Evolutionary conservation across 2,888 invertebrate species (phyloP), one percentile per base, ranked within the genome.

Genomic region (Noctua janthe): DNA sequence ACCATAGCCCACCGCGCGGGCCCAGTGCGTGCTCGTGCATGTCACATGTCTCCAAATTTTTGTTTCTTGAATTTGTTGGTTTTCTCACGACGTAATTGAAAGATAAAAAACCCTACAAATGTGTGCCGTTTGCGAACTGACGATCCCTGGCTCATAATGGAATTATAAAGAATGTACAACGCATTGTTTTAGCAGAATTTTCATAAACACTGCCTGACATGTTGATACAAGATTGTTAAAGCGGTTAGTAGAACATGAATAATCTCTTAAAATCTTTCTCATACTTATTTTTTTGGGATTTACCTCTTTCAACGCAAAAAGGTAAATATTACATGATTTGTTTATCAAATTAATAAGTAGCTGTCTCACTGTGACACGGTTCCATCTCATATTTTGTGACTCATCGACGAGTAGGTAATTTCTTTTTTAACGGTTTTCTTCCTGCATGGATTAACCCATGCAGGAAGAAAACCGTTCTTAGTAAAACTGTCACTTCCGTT

Each of bases 401-500:
- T 85, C 88, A 84, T 69, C 35, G 11, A 49, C 0, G 23, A 17
- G 20, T 71, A 70, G 20, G 43, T 54, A 76, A 87, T 86, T 82
- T 84, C 67, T 89, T 71, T 80, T 79, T 76, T 82, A 76, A 56
- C 39, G 73, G 64, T 88, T 88, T 84, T 80, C 82, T 84, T 88
- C 67, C 11, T 76, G 23, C 62, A 39, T 76, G n/a, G 35, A 67
- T 80, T 73, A 84, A 85, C n/a, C n/a, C n/a, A n/a, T n/a, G n/a
- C n/a, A n/a, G n/a, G n/a, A n/a, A n/a, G n/a, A n/a, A n/a, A n/a
- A n/a, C n/a, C n/a, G 59, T 89, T 87, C 83, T 66, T 43, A 59
- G 89, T 76, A 89, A 85, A 89, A 84, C 84, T 88, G 71, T 88
- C 77, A 79, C 83, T 87, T 88, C 83, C 83, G 76, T 10, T 49